phyloP scores from a whole-genome alignment of 2,888 invertebrate genomes.

The Zelleria hepariella region DNA sequence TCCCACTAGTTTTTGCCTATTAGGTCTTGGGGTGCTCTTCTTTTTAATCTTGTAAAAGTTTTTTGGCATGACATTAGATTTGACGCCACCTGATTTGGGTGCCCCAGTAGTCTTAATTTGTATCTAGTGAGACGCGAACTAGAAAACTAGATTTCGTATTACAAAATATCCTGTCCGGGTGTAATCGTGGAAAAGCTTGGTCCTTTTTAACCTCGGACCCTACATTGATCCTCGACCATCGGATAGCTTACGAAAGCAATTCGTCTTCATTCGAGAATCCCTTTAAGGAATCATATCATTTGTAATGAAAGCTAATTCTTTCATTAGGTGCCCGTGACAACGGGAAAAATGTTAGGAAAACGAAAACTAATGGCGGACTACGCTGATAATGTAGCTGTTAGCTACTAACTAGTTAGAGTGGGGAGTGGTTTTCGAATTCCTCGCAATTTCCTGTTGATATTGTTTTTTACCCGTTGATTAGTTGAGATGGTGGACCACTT shows the following conservation, averaged over 20 bases:
- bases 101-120: too few relatives aligned
- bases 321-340: conserved; percentile 69
- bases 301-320: conserved; percentile 72
- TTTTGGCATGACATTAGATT: too few relatives aligned
- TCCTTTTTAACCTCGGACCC: conserved; percentile 11
- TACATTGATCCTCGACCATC: conserved; percentile 48
- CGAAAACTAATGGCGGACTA: conserved; percentile 44
- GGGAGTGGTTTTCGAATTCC: neutral
- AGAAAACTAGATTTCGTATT: neutral
- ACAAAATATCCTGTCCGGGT: neutral
- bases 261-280: conserved; percentile 67
- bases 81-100: too few relatives aligned
- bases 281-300: conserved; percentile 69
- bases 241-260: conserved; percentile 60
- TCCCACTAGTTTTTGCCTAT: too few relatives aligned
- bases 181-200: neutral
- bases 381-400: neutral
- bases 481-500: too few relatives aligned
- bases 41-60: too few relatives aligned
- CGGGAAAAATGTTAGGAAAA: conserved; percentile 57
- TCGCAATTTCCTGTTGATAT: too few relatives aligned
- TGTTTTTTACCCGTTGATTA: too few relatives aligned
- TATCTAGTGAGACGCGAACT: too few relatives aligned
- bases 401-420: neutral
- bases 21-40: too few relatives aligned